Conservation (phyloP, 2,797 vertebrate species). For the Melanotaenia maccullochi region DNA sequence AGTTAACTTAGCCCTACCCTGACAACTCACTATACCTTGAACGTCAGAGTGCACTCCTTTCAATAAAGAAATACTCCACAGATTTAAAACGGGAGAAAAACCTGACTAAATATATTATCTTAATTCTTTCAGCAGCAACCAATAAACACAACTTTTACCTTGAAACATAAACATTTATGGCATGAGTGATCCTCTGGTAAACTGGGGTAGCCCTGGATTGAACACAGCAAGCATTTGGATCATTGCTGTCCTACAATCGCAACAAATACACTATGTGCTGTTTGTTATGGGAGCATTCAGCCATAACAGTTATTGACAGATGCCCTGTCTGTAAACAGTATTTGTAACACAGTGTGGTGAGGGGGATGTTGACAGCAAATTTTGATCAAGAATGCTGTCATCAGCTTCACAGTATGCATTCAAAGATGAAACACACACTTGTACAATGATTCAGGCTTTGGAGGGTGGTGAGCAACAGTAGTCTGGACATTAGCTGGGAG, state of each 20-base stretch:
- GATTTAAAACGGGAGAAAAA: no score
- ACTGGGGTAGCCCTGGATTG: constrained; percentile 15
- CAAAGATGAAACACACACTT: neutral
- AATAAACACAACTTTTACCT: no score
- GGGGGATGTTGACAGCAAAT: constrained; percentile 25
- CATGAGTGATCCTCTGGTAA: neutral
- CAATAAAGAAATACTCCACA: no score
- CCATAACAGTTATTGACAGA: constrained; percentile 40
- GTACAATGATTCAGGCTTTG: neutral
- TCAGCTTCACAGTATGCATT: constrained; percentile 5
- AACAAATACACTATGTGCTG: constrained; percentile 5
- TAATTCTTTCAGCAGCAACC: neutral
- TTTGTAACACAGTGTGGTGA: constrained; percentile 12
- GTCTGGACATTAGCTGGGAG: constrained; percentile 24
- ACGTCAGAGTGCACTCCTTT: no score
- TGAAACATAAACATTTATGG: no score
- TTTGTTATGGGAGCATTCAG: constrained; percentile 8
- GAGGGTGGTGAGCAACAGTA: constrained; percentile 32
- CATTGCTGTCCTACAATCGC: constrained; percentile 6
- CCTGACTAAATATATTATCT: neutral
- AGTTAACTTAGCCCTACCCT: neutral
- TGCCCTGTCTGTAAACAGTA: constrained; percentile 30
- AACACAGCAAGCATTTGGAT: constrained; percentile 11
- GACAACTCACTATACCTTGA: no score
- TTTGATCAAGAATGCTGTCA: constrained; percentile 6